Evolutionary conservation across 2,888 invertebrate species (phyloP), one percentile per base, ranked within the genome.

Genomic region (Entomobrya proxima): DNA sequence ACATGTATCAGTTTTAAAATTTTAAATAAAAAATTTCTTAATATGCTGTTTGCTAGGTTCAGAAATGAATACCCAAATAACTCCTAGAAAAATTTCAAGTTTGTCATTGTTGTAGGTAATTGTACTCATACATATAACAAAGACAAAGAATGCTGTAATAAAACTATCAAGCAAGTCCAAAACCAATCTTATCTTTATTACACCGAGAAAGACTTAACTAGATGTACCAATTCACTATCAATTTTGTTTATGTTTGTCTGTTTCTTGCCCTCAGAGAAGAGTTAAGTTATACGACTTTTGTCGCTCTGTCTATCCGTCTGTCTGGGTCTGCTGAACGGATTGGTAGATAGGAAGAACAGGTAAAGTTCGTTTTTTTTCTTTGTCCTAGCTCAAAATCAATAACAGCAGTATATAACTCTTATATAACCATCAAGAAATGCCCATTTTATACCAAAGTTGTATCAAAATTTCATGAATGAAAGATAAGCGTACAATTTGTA

Each of bases 141-240:
- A n/a, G n/a, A n/a, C n/a, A n/a, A n/a, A n/a, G n/a, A n/a, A n/a
- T n/a, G n/a, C n/a, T n/a, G n/a, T n/a, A n/a, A n/a, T n/a, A n/a
- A n/a, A n/a, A n/a, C n/a, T n/a, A n/a, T n/a, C n/a, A n/a, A n/a
- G n/a, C n/a, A n/a, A n/a, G n/a, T n/a, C n/a, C n/a, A n/a, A n/a
- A n/a, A n/a, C n/a, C 2, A 69, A 86, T 80, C 85, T 86, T 81
- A 86, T 86, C 86, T 80, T 86, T 80, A 79, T 85, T 85, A 85
- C 80, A 35, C 64, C 61, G 37, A 79, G 58, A 85, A 11, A 78
- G 30, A 55, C 67, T 74, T 75, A 80, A 80, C 80, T 67, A 74
- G 72, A 52, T 80, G 79, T 64, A 85, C 64, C 75, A 85, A 80
- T 80, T 55, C 75, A 40, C 21, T 85, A 85, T 79, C 79, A 85